Evolutionary conservation across 2,888 invertebrate species (phyloP).

Genomic region (Campoletis raptor): DNA sequence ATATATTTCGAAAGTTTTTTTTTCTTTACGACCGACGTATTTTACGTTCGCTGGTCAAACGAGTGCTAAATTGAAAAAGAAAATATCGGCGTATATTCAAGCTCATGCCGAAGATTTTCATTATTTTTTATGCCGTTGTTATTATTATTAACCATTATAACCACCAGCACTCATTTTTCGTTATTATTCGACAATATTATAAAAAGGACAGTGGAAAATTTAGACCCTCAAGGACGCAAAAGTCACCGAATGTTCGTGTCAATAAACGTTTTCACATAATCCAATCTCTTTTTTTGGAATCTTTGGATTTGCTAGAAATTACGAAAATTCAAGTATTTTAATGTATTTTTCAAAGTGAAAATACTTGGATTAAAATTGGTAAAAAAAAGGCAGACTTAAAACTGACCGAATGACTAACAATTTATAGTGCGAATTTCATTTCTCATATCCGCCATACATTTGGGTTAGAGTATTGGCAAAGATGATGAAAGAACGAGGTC

Average conservation of each 20-base stretch:
- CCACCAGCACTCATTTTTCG: not conserved
- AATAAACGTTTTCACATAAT: not conserved
- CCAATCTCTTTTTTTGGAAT: not conserved
- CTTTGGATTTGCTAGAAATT: no score
- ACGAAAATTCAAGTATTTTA: not conserved
- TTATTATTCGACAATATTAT: not conserved
- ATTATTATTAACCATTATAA: not conserved
- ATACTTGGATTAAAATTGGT: not conserved
- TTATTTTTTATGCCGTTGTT: not conserved
- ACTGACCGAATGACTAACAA: not conserved
- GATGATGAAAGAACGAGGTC: slow-evolving; percentile 26
- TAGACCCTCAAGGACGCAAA: not conserved
- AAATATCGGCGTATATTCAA: not conserved
- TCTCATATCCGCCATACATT: not conserved
- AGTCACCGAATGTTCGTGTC: not conserved
- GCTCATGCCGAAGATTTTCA: not conserved
- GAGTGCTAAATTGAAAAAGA: slow-evolving; percentile 40
- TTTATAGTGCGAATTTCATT: not conserved
- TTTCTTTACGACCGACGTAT: slow-evolving; percentile 26
- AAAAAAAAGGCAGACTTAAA: not conserved
- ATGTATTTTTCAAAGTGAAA: not conserved
- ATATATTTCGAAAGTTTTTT: slow-evolving; percentile 35
- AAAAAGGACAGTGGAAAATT: not conserved
- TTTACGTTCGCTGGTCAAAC: slow-evolving; percentile 41
- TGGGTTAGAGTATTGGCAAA: not conserved